Conservation (phyloP, 2,113 vertebrate genomes). For the Nyctibius bracteatus region DNA sequence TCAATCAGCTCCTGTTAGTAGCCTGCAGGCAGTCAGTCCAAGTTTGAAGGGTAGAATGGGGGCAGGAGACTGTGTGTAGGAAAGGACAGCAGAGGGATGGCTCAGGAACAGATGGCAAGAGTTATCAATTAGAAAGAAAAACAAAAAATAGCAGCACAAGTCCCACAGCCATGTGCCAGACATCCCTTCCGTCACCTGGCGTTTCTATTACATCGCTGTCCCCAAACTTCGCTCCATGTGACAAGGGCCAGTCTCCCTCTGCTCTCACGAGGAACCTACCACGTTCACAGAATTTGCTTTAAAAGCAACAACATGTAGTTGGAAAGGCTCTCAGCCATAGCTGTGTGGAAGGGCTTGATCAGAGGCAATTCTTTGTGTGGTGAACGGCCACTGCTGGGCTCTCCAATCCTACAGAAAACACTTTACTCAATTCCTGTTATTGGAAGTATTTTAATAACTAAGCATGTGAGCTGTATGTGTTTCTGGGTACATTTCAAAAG, state of each 20-base stretch:
- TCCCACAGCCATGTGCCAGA: not conserved
- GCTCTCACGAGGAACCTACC: not conserved
- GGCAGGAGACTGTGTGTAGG: constrained; percentile 8
- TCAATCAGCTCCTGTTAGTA: not conserved
- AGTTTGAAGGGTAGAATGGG: not conserved
- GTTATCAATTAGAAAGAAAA: constrained; percentile 26
- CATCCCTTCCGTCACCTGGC: not conserved
- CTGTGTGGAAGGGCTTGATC: not conserved
- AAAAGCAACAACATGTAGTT: not conserved
- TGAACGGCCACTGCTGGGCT: not conserved
- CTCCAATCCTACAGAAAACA: not conserved
- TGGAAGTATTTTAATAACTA: not conserved
- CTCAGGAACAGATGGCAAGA: constrained; percentile 47
- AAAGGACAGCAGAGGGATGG: constrained; percentile 20
- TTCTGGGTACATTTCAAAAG: not conserved
- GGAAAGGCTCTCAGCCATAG: not conserved
- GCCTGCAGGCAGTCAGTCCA: not conserved
- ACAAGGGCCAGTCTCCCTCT: not conserved
- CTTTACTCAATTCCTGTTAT: not conserved
- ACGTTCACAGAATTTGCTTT: not conserved
- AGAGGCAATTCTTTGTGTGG: accelerated
- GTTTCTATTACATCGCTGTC: accelerated
- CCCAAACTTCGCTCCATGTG: not conserved
- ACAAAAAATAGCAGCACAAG: not conserved
- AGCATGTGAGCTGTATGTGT: not conserved